Base-by-base conservation (phyloP, 1,140 invertebrate species). In the Leptonema lineaticorne region DNA sequence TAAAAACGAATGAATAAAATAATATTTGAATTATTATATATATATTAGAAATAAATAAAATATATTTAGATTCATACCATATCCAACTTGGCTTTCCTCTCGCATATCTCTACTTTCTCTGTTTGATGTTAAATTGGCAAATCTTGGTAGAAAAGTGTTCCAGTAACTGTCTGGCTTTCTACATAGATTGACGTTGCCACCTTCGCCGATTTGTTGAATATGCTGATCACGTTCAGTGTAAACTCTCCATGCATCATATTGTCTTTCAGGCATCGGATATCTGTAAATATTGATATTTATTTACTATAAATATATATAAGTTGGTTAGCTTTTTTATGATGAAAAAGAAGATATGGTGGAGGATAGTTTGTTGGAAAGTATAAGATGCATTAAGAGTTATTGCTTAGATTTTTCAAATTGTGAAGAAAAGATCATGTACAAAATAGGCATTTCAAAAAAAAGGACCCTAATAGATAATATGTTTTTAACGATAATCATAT, bases 171-270 rank as follows among this genome's bases (percentile, higher is more conserved):
- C 71, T 58, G 78, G 76, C 57, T 73, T 75, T 26, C 57, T 74
- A 22, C 69, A 70, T 69, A 72, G 64, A 27, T 68, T 67, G 27
- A 64, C 58, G 27, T 71, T 65, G 24, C n/a, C 57, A 18, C 53
- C 56, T 26, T 58, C 59, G n/a, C 53, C 62, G 41, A 64, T 70
- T 45, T 75, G 57, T 63, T 77, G 75, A 18, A 81, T 74, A 29
- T 79, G 75, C 2, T 76, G 74, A 62, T 79, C 81, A 5, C 82
- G 77, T 0, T 74, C 67, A n/a, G 77, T 83, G 71, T 88, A 88
- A n/a, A 81, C 79, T 53, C 77, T 73, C 87, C 88, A 89, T 14
- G 79, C 76, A 22, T 84, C 80, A 33, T 82, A 81, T 33, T 81
- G 81, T 14, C 78, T 78, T 41, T 82, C 84, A 4, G 85, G 82